A percentile compares a stretch with the other conserved stretches of the same genome.
Evolutionary conservation across 1,140 invertebrate genomes (phyloP).

Genomic region (Drosophila guanche): DNA sequence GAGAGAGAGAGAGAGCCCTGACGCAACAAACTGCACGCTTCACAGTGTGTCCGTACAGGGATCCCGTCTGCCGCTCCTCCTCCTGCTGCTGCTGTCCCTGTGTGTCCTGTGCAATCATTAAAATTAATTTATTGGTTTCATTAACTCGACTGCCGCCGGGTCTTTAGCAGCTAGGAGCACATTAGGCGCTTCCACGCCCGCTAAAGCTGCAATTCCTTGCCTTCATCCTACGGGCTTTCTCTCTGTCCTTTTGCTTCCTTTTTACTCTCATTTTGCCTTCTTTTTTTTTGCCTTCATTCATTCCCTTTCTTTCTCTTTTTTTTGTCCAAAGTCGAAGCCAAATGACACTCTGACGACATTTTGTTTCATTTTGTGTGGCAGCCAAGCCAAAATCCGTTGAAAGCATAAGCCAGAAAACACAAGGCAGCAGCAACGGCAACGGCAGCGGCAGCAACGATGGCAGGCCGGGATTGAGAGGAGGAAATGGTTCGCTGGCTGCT

Average conservation of each 20-base stretch:
- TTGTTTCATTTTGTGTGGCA: conserved; percentile 60
- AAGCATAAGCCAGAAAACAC: conserved; percentile 74
- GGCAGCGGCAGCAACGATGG: not conserved
- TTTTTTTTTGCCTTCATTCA: conserved; percentile 21
- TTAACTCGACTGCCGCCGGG: conserved; percentile 72
- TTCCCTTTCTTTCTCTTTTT: conserved; percentile 10
- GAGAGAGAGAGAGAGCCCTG: conserved; percentile 28
- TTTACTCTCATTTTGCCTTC: not conserved
- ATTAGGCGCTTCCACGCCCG: conserved; percentile 58
- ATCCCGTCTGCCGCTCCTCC: not conserved
- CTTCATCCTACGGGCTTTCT: not conserved
- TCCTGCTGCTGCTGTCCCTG: conserved; percentile 8
- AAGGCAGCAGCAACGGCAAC: conserved; percentile 5
- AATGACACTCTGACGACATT: conserved; percentile 75
- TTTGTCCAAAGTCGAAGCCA: conserved; percentile 54
- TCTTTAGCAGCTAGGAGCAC: conserved; percentile 66
- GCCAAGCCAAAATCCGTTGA: conserved; percentile 75
- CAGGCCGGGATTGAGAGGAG: not conserved
- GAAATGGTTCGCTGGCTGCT: conserved; percentile 13
- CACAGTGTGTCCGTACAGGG: conserved; percentile 22
- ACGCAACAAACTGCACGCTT: conserved; percentile 72
- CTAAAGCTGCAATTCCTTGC: conserved; percentile 39
- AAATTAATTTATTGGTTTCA: conserved; percentile 83
- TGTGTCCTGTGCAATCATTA: conserved; percentile 75
- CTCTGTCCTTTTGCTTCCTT: not conserved